Conservation (phyloP, 2,888 invertebrate genomes). For the Cecidostiba fungosa region DNA sequence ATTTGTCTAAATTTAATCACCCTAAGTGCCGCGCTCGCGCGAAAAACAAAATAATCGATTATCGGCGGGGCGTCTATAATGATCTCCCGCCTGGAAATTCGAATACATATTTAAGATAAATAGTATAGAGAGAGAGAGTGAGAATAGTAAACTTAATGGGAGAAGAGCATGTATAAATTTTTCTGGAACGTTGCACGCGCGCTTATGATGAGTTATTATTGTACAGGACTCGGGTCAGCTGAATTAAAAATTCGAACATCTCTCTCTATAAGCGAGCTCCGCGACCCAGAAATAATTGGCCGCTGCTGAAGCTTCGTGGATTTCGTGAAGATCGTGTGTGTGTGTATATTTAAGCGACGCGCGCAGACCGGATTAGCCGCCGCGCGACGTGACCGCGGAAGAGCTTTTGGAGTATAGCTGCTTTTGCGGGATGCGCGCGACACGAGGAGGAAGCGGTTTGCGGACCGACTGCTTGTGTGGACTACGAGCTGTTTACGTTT, state of each 20-base stretch:
- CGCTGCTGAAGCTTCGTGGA: not conserved
- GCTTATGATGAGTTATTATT: no score
- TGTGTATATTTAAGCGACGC: not conserved
- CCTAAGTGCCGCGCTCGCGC: slow-evolving; percentile 13
- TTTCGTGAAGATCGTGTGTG: not conserved
- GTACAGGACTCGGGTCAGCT: no score
- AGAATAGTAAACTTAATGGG: no score
- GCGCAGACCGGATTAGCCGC: not conserved
- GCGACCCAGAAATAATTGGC: slow-evolving; percentile 39
- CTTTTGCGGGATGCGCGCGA: not conserved
- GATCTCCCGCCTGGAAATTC: slow-evolving; percentile 18
- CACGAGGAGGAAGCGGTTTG: not conserved
- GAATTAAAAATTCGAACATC: slow-evolving; percentile 46
- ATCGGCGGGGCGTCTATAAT: slow-evolving; percentile 7
- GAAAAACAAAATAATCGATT: slow-evolving; percentile 59
- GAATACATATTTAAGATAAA: slow-evolving; percentile 38
- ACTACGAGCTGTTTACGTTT: not conserved
- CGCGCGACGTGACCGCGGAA: slow-evolving; percentile 18
- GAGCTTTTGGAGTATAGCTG: not conserved
- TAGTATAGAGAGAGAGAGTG: not conserved
- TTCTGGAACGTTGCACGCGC: no score
- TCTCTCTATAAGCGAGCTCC: not conserved
- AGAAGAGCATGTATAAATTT: no score
- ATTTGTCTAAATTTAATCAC: slow-evolving; percentile 53
- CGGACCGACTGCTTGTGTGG: not conserved